Base-by-base conservation (phyloP, 1,140 invertebrate genomes). In the Nasonia vitripennis region DNA sequence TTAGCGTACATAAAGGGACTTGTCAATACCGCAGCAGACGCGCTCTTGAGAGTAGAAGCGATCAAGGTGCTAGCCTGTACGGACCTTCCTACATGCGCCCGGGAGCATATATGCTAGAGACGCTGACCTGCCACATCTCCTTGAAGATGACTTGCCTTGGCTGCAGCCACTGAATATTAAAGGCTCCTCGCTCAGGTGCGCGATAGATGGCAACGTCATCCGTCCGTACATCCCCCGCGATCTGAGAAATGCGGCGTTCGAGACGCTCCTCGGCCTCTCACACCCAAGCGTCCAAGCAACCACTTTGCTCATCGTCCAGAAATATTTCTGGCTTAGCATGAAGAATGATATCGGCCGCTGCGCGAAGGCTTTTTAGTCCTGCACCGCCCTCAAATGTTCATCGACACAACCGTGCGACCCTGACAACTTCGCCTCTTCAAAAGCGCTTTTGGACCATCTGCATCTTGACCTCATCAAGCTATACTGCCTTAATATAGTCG, bases 211-310 rank as follows among this genome's bases (percentile, higher is more conserved):
- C 12, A 23, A 10, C 17, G 41, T 31, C 11, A 23, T 73, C 9
- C 23, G 51, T 2, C 83, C 83, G 4, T 71, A 31, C 31, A 17
- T 86, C 4, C 78, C 78, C 11, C 5, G 11, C 7, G 14, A 12
- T 9, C 71, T 85, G 20, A 20, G 84, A 14, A 80, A 45, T 70
- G 7, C 17, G 3, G 75, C 75, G 11, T 85, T 85, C 70, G 78
- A 85, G 37, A 41, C 17, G 6, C 23, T 67, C 48, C 84, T 81
- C 31, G 11, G 10, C n/a, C 70, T 51, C n/a, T 34, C 84, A 12
- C 84, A 85, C 55, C 78, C 78, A 4, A 68, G 78, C 14, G 48
- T 67, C 45, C 77, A 34, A 51, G 70, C 34, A 20, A 83, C 79
- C 2, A 12, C 20, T 12, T 20, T 14, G 55, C 78, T 71, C 87